Evolutionary conservation across 2,888 invertebrate species (phyloP), one percentile per base, ranked within the genome.

Genomic region (Acleris cristana): DNA sequence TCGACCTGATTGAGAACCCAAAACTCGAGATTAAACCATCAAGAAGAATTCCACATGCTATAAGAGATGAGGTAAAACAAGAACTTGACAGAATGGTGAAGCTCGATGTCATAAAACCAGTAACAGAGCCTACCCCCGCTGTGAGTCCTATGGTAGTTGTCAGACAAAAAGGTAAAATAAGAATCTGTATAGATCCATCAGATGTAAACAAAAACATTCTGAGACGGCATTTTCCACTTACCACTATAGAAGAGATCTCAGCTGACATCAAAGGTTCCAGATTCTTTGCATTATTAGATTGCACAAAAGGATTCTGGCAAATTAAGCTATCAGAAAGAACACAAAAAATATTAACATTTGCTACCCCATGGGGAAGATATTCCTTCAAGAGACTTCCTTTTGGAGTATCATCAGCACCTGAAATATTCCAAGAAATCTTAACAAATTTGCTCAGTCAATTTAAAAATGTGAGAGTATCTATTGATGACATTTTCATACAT

Each of bases 81-180:
- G 26, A 26, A 26, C 26, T 26, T 26, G 26, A 26, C 26, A 26
- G 26, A 26, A 26, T 26, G 26, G 26, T 26, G 6, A 26, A 3
- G 26, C 4, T 26, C 2, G 21, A 71, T 57, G 67, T 72, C 52
- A 71, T 74, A 65, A 71, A 69, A 65, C 71, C 70, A 56, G 71
- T 62, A 62, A 72, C 69, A 48, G 68, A 74, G 59, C 72, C 72
- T 63, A 72, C 72, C 5, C 70, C 70, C 56, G 72, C 71, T 3
- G 74, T 73, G 8, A 71, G 70, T 53, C 73, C 74, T 40, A 73
- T 72, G 72, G 71, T 74, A 68, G 45, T 72, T 7, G 71, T 73
- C 12, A 69, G 45, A 69, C 67, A 73, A 66, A 71, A 73, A 59
- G 64, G 57, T 45, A 71, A 72, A 69, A 56, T 72, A 61, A 71